Evolutionary conservation across 2,113 vertebrate species (phyloP).

Genomic region (Theropithecus gelada): DNA sequence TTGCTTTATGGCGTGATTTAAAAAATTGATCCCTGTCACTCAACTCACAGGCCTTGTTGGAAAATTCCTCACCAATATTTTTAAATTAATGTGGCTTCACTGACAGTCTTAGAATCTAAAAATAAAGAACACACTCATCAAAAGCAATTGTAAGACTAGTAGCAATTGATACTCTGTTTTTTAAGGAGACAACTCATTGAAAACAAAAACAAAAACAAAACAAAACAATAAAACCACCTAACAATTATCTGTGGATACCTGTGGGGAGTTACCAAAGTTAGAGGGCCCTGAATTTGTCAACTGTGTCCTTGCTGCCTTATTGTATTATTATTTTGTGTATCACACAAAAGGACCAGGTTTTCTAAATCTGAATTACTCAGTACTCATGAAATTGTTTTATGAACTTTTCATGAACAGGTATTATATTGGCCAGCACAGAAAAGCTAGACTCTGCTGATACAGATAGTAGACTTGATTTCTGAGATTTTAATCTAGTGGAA

Average conservation of each 20-base stretch:
- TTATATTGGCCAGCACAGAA: not conserved
- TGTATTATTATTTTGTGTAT: not conserved
- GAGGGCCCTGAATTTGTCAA: not conserved
- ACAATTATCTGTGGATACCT: not conserved
- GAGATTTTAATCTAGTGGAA: not conserved
- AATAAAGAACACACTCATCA: not conserved
- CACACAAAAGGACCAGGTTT: not conserved
- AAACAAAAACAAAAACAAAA: not conserved
- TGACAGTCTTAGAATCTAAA: not conserved
- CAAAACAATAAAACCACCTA: too few relatives aligned
- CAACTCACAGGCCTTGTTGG: not conserved
- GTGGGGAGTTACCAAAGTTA: not conserved
- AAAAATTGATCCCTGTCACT: not conserved
- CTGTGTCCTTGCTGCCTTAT: not conserved
- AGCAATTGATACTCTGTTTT: not conserved
- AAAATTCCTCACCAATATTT: not conserved
- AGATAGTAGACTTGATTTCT: not conserved
- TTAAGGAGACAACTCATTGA: not conserved
- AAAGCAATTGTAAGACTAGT: not conserved
- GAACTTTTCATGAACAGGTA: not conserved
- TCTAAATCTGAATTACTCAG: not conserved
- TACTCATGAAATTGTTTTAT: not conserved
- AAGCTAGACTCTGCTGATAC: not conserved
- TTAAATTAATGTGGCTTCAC: not conserved
- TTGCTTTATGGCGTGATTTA: not conserved